Conservation (phyloP, 2,113 vertebrate genomes). For the Setophaga kirtlandii region DNA sequence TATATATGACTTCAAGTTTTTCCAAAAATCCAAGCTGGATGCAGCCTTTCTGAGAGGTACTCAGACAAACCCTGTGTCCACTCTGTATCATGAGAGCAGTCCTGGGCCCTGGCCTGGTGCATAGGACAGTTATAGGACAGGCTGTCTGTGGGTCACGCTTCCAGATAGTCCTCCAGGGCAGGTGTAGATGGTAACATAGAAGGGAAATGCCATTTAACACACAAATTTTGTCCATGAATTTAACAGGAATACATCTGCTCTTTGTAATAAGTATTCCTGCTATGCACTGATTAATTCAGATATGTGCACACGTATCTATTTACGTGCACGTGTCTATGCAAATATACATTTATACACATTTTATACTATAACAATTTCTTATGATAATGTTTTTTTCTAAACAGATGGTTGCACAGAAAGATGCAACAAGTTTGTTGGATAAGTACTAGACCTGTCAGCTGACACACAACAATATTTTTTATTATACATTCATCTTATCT, state of each 20-base stretch:
- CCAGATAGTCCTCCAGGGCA: neutral
- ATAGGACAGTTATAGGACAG: neutral
- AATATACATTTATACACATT: neutral
- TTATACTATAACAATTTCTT: neutral
- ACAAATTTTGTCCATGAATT: neutral
- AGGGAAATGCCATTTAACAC: neutral
- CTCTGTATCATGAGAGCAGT: neutral
- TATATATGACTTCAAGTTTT: neutral
- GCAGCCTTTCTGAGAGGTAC: neutral
- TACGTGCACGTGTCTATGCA: neutral
- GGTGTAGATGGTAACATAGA: rapidly evolving
- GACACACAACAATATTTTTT: neutral
- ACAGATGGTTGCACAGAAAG: neutral
- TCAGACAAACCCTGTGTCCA: neutral
- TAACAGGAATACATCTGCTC: neutral
- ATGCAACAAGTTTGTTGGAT: neutral
- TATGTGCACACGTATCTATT: neutral
- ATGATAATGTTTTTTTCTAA: neutral
- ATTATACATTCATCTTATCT: neutral
- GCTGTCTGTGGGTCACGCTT: rapidly evolving
- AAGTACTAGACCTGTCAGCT: neutral
- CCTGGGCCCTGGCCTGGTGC: neutral
- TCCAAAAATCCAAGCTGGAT: neutral
- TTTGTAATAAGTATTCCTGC: neutral
- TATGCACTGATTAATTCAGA: neutral